Evolutionary conservation across 2,113 vertebrate genomes (phyloP).

Genomic region (Semnornis frantzii): DNA sequence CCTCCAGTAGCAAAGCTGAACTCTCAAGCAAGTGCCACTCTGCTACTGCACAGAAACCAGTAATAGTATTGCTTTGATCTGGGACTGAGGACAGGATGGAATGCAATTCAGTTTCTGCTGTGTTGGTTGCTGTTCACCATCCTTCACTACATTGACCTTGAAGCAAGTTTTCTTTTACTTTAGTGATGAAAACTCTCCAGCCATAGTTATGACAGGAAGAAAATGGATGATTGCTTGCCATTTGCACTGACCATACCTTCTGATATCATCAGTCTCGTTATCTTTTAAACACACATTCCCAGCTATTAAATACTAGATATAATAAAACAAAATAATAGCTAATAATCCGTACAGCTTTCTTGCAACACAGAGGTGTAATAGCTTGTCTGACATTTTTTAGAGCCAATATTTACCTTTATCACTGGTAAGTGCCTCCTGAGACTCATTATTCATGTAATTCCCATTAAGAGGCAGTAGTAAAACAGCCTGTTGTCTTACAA

Average conservation of each 20-base stretch:
- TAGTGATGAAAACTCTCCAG: not conserved
- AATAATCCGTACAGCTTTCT: slow-evolving; percentile 40
- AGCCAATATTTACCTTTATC: slow-evolving; percentile 70
- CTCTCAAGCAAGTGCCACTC: not conserved
- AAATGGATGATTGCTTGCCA: not conserved
- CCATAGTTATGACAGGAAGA: not conserved
- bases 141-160: not conserved
- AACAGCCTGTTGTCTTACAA: slow-evolving; percentile 61
- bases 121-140: not conserved
- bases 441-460: slow-evolving; percentile 67
- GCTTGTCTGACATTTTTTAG: slow-evolving; percentile 62
- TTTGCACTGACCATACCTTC: not conserved
- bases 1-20: not conserved
- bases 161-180: not conserved
- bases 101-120: not conserved
- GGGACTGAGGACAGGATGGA: not conserved
- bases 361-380: slow-evolving; percentile 43
- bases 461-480: slow-evolving; percentile 68
- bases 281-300: slow-evolving; percentile 13
- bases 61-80: not conserved
- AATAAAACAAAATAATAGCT: slow-evolving; percentile 62
- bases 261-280: not conserved
- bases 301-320: slow-evolving; percentile 22
- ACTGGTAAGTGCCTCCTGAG: slow-evolving; percentile 49
- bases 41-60: not conserved